phyloP scores from a whole-genome alignment of 2,797 vertebrate genomes.

The Astyanax mexicanus region DNA sequence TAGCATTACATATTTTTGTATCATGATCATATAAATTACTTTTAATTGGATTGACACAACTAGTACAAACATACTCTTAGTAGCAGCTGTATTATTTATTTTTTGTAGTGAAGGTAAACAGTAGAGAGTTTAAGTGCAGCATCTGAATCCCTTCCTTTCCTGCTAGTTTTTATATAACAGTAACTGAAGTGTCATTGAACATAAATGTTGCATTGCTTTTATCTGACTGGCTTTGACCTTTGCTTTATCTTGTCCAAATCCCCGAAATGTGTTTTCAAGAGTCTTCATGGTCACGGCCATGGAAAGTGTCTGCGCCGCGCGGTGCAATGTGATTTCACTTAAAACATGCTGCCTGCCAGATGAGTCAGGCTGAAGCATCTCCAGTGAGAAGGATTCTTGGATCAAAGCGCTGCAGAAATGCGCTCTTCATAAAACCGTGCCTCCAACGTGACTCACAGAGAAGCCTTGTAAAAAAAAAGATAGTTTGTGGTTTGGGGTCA shows the following conservation, averaged over 20 bases:
- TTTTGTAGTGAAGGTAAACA: not conserved
- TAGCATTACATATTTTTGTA: too few species aligned
- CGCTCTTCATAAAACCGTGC: conserved; percentile 70
- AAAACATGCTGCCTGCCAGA: conserved; percentile 64
- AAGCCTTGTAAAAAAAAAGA: conserved; percentile 68
- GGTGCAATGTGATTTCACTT: conserved; percentile 73
- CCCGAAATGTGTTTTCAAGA: conserved; percentile 20
- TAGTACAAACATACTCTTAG: too few species aligned
- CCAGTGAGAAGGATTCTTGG: conserved; percentile 68
- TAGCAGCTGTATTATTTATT: too few species aligned
- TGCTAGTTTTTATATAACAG: not conserved
- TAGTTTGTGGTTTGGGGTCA: conserved; percentile 61
- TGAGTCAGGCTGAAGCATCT: conserved; percentile 69
- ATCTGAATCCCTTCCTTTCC: not conserved
- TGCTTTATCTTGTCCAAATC: conserved; percentile 7
- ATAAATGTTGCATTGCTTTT: conserved; percentile 8
- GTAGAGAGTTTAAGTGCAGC: not conserved
- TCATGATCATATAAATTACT: too few species aligned
- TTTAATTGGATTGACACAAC: too few species aligned
- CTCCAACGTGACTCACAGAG: conserved; percentile 70
- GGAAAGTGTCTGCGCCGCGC: conserved; percentile 19
- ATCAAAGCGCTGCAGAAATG: conserved; percentile 74
- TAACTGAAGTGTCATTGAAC: conserved; percentile 2
- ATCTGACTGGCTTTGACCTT: not conserved
- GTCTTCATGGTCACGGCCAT: conserved; percentile 21